Conservation (phyloP, 2,888 invertebrate species). For the Heterodera filipjevi region DNA sequence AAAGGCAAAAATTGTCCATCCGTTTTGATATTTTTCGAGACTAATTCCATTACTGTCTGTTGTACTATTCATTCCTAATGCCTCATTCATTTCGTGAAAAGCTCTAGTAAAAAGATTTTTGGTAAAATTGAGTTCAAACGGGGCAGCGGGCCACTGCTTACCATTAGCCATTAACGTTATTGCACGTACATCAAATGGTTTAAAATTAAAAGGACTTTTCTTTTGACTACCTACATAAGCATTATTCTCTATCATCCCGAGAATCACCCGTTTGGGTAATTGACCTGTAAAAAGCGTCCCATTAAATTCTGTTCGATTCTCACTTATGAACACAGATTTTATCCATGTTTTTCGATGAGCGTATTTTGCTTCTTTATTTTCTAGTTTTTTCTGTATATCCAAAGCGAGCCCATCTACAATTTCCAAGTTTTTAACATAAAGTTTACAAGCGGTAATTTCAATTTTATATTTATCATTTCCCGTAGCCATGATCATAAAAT, state of each 20-base stretch:
- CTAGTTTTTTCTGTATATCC: slow-evolving; percentile 14
- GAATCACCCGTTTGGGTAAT: neutral
- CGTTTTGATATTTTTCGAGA: neutral
- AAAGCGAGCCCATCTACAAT: slow-evolving; percentile 6
- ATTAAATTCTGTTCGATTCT: neutral
- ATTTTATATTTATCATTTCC: neutral
- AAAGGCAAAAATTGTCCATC: neutral
- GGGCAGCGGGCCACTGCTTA: too few relatives aligned
- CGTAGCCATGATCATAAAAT: neutral
- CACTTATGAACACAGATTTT: neutral
- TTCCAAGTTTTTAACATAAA: neutral
- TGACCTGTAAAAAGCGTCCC: neutral
- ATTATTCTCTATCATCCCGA: too few relatives aligned
- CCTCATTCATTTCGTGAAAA: neutral
- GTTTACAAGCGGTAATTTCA: neutral
- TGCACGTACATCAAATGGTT: too few relatives aligned
- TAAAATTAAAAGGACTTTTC: too few relatives aligned
- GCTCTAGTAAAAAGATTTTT: neutral
- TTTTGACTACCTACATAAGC: too few relatives aligned
- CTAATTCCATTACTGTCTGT: slow-evolving; percentile 7
- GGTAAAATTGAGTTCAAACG: too few relatives aligned
- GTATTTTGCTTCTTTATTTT: neutral
- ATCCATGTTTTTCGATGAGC: neutral
- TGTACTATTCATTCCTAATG: neutral
- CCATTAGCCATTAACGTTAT: too few relatives aligned